These are phyloP conservation scores for Akabosia matsudoensis DNA, from an alignment of 1,140 invertebrate genomes.

Conservation along the genomic window DNA sequence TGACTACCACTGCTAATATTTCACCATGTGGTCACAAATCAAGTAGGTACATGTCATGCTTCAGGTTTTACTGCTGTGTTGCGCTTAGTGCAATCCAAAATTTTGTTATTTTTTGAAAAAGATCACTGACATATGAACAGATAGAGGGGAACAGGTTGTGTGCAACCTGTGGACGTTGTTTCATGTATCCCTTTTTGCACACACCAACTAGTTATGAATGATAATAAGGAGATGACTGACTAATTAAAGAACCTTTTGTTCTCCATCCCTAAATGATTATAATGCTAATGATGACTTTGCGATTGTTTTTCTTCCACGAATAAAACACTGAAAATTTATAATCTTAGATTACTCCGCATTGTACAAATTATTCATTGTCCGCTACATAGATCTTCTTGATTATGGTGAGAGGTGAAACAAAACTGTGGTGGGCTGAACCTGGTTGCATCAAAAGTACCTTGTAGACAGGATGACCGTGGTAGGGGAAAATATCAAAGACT, in stretches of 20 bases:
- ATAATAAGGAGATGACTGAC: slow-evolving; percentile 22
- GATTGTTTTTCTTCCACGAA: slow-evolving; percentile 14
- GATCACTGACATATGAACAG: too few relatives aligned
- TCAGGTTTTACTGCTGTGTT: too few relatives aligned
- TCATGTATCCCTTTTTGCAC: too few relatives aligned
- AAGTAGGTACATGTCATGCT: too few relatives aligned
- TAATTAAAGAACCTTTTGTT: slow-evolving; percentile 21
- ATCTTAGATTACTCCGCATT: neutral
- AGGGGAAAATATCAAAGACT: neutral
- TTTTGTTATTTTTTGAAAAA: too few relatives aligned
- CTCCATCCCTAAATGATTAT: slow-evolving; percentile 15
- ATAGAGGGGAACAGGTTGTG: too few relatives aligned
- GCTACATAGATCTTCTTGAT: neutral
- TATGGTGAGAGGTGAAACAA: neutral
- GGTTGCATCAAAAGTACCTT: neutral
- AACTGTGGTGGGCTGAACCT: slow-evolving; percentile 16
- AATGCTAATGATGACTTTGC: slow-evolving; percentile 15
- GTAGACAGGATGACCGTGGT: neutral
- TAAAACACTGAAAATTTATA: neutral
- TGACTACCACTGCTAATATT: too few relatives aligned
- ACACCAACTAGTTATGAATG: slow-evolving; percentile 18
- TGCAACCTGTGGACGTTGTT: too few relatives aligned
- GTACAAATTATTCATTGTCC: neutral
- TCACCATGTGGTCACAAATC: too few relatives aligned
- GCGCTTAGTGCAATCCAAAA: too few relatives aligned